Evolutionary conservation across 2,113 vertebrate genomes (phyloP).

Genomic region (Myiopsitta monachus): DNA sequence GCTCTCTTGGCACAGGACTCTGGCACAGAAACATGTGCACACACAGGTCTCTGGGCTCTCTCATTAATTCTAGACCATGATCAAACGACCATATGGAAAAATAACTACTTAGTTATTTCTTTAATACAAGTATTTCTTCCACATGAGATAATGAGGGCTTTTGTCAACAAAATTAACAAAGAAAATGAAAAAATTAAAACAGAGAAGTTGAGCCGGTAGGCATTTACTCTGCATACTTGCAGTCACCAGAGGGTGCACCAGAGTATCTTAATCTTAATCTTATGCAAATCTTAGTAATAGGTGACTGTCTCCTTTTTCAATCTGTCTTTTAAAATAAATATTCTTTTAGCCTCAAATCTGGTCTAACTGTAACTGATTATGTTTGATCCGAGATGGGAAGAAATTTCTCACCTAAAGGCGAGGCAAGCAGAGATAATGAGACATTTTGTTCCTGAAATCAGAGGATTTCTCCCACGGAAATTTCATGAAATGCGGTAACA

Average conservation of each 20-base stretch:
- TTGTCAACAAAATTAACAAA: neutral
- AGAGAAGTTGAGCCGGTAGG: neutral
- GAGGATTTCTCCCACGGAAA: neutral
- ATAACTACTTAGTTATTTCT: neutral
- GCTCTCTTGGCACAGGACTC: neutral
- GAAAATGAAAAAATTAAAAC: neutral
- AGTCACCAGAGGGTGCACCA: neutral
- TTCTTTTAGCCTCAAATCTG: neutral
- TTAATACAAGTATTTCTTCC: neutral
- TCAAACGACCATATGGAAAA: neutral
- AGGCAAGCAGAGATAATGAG: neutral
- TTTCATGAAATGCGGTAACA: neutral
- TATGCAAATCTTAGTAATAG: neutral
- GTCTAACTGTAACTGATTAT: neutral
- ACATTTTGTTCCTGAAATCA: neutral
- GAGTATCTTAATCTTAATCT: neutral
- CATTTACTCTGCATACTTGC: neutral
- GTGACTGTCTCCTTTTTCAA: neutral
- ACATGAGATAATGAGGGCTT: neutral
- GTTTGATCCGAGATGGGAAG: neutral
- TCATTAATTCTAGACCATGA: neutral
- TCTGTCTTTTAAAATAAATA: neutral
- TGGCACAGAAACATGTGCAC: fast-evolving
- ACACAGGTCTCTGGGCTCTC: neutral
- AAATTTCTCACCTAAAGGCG: neutral